These are phyloP conservation scores for Baccha elongata DNA, from an alignment of 2,888 invertebrate genomes.

Conservation along the genomic window DNA sequence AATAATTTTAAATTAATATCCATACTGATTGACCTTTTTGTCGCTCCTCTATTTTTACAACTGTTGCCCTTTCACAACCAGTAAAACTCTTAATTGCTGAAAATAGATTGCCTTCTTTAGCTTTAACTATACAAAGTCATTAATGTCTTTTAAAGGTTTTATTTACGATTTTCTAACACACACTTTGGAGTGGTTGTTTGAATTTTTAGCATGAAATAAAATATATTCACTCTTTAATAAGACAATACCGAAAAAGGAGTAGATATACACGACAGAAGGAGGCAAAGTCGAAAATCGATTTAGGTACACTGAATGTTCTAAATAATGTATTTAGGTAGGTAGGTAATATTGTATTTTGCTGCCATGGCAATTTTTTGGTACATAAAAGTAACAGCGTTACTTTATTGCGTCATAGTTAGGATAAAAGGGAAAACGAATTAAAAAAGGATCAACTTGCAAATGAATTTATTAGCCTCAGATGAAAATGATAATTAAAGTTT, in stretches of 20 bases:
- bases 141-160: not conserved
- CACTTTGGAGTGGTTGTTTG: not conserved
- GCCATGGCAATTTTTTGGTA: not conserved
- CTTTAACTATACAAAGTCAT: not conserved
- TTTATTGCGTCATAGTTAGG: not conserved
- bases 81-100: not conserved
- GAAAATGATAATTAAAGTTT: constrained; percentile 48
- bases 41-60: too few species aligned
- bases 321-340: not conserved
- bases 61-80: too few species aligned
- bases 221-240: not conserved
- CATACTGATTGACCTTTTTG: too few species aligned
- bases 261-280: not conserved
- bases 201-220: not conserved
- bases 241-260: not conserved
- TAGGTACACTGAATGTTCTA: not conserved
- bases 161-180: not conserved
- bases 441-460: constrained; percentile 46
- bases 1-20: too few species aligned
- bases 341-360: not conserved
- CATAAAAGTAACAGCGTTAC: not conserved
- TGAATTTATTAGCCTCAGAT: constrained; percentile 45
- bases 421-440: constrained; percentile 27
- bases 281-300: not conserved
- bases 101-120: not conserved